A percentile compares a stretch with the other conserved stretches of the same genome.
Conservation (phyloP, 1,140 invertebrate genomes). For the Bombus consobrinus region DNA sequence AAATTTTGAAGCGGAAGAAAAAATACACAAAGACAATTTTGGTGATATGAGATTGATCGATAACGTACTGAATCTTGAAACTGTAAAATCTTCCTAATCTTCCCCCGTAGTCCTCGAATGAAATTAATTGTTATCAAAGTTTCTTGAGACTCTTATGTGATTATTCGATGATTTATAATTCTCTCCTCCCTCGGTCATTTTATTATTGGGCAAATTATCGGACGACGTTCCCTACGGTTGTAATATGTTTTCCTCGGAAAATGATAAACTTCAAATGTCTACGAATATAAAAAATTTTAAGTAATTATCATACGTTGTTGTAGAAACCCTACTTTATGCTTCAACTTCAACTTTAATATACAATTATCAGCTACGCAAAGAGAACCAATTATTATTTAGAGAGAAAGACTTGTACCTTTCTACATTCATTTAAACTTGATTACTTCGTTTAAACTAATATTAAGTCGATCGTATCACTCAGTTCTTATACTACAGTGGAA, state of each 20-base stretch:
- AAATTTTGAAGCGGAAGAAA: too few relatives aligned
- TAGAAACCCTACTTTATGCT: background rate
- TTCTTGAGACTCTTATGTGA: too few relatives aligned
- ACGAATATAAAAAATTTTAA: background rate
- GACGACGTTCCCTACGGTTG: too few relatives aligned
- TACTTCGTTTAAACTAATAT: background rate
- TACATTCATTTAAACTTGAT: too few relatives aligned
- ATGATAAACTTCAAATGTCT: background rate
- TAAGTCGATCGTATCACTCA: too few relatives aligned
- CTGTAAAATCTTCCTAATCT: too few relatives aligned
- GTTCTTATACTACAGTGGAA: background rate
- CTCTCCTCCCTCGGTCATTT: too few relatives aligned
- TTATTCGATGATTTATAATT: background rate
- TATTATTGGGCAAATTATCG: too few relatives aligned
- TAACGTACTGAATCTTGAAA: too few relatives aligned
- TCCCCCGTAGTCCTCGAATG: fast-evolving
- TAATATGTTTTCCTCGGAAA: background rate
- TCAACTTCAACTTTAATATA: background rate
- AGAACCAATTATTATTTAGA: background rate
- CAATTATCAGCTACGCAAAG: background rate
- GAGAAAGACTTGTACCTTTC: background rate
- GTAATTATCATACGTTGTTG: background rate
- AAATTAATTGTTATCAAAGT: too few relatives aligned
- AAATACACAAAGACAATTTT: too few relatives aligned
- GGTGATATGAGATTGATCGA: too few relatives aligned